Percentiles rank a stretch among this genome's conserved stretches.
These are phyloP conservation scores for Apogon hyalosoma DNA, from an alignment of 2,797 vertebrate species.

Conservation along the genomic window DNA sequence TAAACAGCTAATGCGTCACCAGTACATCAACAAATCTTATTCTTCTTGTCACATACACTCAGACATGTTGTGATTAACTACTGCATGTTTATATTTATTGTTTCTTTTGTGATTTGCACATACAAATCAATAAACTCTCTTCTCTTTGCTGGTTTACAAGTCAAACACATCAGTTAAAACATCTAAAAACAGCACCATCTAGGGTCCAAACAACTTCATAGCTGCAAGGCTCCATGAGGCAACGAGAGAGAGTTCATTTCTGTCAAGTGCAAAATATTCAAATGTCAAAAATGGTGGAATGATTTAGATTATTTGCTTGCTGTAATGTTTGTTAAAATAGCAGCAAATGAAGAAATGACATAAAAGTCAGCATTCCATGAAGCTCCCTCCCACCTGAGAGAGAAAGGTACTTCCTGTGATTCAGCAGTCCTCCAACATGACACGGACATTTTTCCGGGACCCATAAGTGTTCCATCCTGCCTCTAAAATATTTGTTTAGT, in stretches of 20 bases:
- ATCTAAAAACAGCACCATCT: constrained; percentile 74
- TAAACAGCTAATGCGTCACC: not conserved
- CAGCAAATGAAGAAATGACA: not conserved
- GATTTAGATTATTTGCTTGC: not conserved
- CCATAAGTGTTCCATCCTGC: constrained; percentile 26
- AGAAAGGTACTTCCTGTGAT: constrained; percentile 48
- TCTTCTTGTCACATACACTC: not conserved
- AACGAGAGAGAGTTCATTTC: not conserved
- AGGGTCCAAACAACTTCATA: constrained; percentile 52
- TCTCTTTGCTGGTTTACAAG: constrained; percentile 8
- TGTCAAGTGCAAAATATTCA: not conserved
- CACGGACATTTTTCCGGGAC: constrained; percentile 5
- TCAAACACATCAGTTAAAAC: not conserved
- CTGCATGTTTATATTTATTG: not conserved
- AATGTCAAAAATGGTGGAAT: not conserved
- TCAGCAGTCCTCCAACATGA: constrained; percentile 39
- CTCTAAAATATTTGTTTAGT: constrained; percentile 34
- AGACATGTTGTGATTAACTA: not conserved
- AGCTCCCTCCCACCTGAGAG: constrained; percentile 3
- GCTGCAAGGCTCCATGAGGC: constrained; percentile 12
- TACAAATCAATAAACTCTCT: constrained; percentile 2
- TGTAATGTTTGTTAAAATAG: not conserved
- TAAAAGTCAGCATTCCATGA: constrained; percentile 1
- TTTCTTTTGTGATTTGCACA: not conserved
- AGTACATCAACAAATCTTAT: not conserved